A percentile compares a stretch with the other conserved stretches of the same genome.
These are phyloP conservation scores for Lasaia peninsularis DNA, from an alignment of 1,140 invertebrate species.

Conservation along the genomic window DNA sequence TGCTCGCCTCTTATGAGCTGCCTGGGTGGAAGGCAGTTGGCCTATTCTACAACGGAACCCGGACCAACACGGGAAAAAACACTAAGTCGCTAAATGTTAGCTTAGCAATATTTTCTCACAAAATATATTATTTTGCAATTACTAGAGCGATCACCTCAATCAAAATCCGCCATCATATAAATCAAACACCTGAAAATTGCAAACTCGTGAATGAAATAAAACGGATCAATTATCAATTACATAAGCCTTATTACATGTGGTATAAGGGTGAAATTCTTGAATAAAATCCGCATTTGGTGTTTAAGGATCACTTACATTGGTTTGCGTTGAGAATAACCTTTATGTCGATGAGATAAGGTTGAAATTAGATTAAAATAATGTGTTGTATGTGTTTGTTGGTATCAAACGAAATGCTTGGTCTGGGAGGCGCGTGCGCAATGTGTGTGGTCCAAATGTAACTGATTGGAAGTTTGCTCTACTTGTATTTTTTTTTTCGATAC, in stretches of 20 bases:
- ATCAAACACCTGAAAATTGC: conserved; percentile 48
- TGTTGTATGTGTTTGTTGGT: conserved; percentile 25
- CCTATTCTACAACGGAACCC: no score
- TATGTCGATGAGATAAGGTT: conserved; percentile 20
- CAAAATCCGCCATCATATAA: conserved; percentile 28
- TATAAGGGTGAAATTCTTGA: conserved; percentile 20
- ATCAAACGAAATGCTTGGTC: conserved; percentile 42
- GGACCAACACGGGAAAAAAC: no score
- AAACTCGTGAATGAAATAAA: conserved; percentile 44
- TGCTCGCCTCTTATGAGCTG: no score
- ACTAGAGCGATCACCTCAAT: conserved; percentile 25
- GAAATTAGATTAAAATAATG: conserved; percentile 15
- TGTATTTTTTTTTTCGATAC: no score
- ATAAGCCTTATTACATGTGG: conserved; percentile 23
- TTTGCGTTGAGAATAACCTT: conserved; percentile 12
- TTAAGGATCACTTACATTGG: conserved; percentile 7
- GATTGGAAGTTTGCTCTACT: conserved; percentile 41
- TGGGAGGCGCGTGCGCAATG: conserved; percentile 43
- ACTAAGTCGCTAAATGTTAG: no score
- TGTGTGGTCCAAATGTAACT: conserved; percentile 46
- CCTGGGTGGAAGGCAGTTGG: no score
- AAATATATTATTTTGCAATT: conserved; percentile 15
- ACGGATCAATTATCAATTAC: conserved; percentile 33
- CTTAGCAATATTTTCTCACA: not conserved
- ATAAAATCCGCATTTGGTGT: not conserved